Evolutionary conservation across 2,113 vertebrate genomes (phyloP), one percentile per base, ranked within the genome.

Genomic region (Paraplagusia blochii): DNA sequence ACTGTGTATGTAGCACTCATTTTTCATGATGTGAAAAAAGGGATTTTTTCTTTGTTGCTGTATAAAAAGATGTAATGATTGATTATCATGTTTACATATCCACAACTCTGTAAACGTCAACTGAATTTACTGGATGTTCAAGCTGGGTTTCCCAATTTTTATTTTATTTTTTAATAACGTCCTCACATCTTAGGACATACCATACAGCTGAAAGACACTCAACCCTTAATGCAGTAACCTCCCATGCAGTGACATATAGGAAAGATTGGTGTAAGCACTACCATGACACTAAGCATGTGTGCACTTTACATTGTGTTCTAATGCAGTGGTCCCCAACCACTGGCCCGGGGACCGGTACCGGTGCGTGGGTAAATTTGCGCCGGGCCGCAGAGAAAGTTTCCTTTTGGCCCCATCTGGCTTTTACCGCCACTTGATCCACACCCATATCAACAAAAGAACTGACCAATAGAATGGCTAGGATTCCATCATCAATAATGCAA

Each of bases 1-100:
- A 14, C 8, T 50, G 56, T 73, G 53, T n/a, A 49, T 75, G 75
- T 86, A 81, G 76, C 77, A 73, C 44, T 61, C 63, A 45, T 53
- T 82, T 49, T 49, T 34, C 35, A 15, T 42, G 11, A 40, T 18
- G 39, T 47, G 50, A 35, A 56, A 69, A 40, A 64, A 40, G 49
- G 57, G 62, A 40, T 59, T 4, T 71, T 51, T 60, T 69, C 58
- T 3, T 46, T 50, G 2, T 9, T 58, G 64, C 61, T 3, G 18
- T 53, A 12, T 40, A 40, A n/a, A n/a, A n/a, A 13, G 4, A 5
- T 11, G 4, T 11, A 5, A 40, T 12, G 1, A 13, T 13, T 12
- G 11, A 12, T 40, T 64, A 35, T 58, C 3, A 46, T 58, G 52
- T 74, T 66, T 71, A 56, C 57, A 38, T 44, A 47, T 53, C 10